Conservation (phyloP, 2,113 vertebrate species). For the Gallinago jamesoni region DNA sequence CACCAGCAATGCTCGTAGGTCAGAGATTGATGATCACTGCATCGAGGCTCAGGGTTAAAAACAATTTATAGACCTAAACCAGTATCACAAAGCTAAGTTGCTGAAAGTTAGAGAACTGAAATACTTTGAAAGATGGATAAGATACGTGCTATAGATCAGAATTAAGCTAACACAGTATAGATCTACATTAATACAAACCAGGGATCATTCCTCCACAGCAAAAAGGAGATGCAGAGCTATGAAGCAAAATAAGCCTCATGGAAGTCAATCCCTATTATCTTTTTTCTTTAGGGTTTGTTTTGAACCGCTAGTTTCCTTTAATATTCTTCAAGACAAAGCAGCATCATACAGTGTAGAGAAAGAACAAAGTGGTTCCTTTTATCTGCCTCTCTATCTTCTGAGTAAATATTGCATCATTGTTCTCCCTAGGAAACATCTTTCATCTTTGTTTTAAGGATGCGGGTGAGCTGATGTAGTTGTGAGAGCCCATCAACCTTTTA, state of each 20-base stretch:
- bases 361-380: constrained; percentile 13
- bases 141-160: not conserved
- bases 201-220: not conserved
- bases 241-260: not conserved
- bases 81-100: not conserved
- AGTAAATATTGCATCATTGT: constrained; percentile 43
- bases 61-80: not conserved
- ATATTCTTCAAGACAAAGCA: constrained; percentile 12
- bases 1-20: not conserved
- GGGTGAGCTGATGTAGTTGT: not conserved
- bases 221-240: not conserved
- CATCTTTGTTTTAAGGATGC: not conserved
- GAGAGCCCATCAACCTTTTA: not conserved
- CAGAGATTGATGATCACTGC: not conserved
- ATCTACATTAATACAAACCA: not conserved
- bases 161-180: not conserved
- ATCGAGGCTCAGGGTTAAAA: not conserved
- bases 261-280: not conserved
- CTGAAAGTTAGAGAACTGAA: not conserved
- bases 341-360: not conserved
- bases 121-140: not conserved
- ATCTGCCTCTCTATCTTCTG: not conserved
- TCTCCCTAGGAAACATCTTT: not conserved
- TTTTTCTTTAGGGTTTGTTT: not conserved
- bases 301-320: not conserved